Base-by-base conservation (phyloP, 53 echinoderm and acorn worm genomes). In the Mesocentrotus franciscanus region DNA sequence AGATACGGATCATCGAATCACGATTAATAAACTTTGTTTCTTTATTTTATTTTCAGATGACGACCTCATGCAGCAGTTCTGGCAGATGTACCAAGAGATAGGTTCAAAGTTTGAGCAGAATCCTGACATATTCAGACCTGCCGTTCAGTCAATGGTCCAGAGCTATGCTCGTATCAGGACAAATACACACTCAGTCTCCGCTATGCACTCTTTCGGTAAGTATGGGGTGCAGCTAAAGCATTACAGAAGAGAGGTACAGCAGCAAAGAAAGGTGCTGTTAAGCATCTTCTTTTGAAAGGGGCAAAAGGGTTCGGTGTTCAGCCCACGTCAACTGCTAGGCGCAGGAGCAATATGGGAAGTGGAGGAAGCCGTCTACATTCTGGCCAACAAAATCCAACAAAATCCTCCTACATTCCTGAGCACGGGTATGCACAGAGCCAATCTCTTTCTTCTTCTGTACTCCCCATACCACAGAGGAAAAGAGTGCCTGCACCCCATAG, bases 321-420 rank as follows among this genome's bases (percentile, higher is more conserved):
- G 36, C 89, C 89, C 11, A 87, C 89, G 14, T 30, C 89, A 36
- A 87, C 89, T 39, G 89, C 89, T 14, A 87, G 89, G 35, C 89
- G 89, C 49, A 87, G 89, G 36, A 87, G 89, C 89, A 34, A 87
- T 56, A 87, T 87, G 89, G 89, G 89, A 87, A 35, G 89, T 1
- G 89, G 56, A 87, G 39, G 89, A 0, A 64, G 64, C 20, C 64
- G 64, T 20, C 64, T 64, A 16, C 64, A 64, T 64, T 64, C 89
- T 87, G 89, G 89, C 32, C 89, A n/a, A n/a, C n/a, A n/a, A n/a
- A n/a, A 42, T 9, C 89, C 89, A 49, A 33, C 89, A 55, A 87
- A 87, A 87, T 87, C 89, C 49, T 87, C 89, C 42, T 42, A 39
- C 89, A 87, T 87, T 87, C 89, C 89, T 56, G 89, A 87, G 89